Evolutionary conservation across 2,797 vertebrate genomes (phyloP).

Genomic region (Pteropus rufus): DNA sequence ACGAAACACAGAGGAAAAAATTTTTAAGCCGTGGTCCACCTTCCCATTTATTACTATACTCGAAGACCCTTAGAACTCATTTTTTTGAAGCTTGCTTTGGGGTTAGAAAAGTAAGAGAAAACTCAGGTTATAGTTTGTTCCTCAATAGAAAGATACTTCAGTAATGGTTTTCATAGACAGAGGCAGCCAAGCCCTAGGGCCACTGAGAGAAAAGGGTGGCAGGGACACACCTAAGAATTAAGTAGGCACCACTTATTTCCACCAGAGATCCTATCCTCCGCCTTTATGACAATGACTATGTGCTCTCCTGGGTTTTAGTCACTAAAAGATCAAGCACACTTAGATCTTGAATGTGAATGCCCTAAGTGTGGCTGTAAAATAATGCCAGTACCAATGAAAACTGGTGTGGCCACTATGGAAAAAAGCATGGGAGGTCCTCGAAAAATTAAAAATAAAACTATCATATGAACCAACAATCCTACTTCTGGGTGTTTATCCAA

Average conservation of each 20-base stretch:
- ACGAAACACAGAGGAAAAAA: neutral
- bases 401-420: neutral
- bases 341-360: neutral
- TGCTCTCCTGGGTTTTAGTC: neutral
- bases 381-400: neutral
- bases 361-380: neutral
- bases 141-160: neutral
- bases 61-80: neutral
- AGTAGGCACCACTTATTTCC: neutral
- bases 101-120: neutral
- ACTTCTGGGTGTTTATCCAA: neutral
- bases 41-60: neutral
- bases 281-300: neutral
- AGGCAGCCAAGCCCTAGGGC: neutral
- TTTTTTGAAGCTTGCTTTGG: neutral
- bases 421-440: neutral
- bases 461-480: neutral
- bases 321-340: neutral
- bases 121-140: neutral
- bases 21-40: neutral
- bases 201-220: neutral
- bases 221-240: neutral
- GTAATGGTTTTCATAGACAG: neutral
- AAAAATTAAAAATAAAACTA: neutral
- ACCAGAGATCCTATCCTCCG: neutral